Base-by-base conservation (phyloP, 2,113 vertebrate species). In the Tylochromis polylepis region DNA sequence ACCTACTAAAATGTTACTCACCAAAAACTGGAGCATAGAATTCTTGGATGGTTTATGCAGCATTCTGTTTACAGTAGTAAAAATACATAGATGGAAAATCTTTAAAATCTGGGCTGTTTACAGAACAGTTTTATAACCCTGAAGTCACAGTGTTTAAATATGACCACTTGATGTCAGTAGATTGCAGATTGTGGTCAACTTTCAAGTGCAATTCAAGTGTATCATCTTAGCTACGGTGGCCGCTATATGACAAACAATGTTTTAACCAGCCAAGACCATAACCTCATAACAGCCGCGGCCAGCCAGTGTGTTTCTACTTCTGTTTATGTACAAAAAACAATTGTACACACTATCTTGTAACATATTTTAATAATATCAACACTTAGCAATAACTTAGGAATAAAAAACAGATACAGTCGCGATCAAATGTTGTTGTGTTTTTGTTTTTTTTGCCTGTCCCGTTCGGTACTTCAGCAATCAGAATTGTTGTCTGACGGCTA, bases 191-290 rank as follows among this genome's bases (percentile, higher is more conserved):
- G 22, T 5, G 4, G 11, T 65, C 31, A 65, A 65, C 60, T 38
- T 12, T 38, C 5, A 31, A 31, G 31, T 31, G 31, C 31, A 31
- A 31, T 31, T 5, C 31, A 38, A 41, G 6, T 38, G 60, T 2
- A 0, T 65, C 18, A 20, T 38, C 11, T 38, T 14, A 67, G 11
- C 34, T 67, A 41, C 4, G 0, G 0, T 0, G 1, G 1, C 20
- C 0, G 3, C 34, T 67, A 22, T 5, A 41, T 0, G 20, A 67
- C 34, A 8, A 65, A 14, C 2, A 65, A 67, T 1, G 0, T 65
- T 65, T 65, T 65, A 62, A 36, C 10, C 31, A 65, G 60, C 1
- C 60, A 14, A 65, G 59, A 36, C 18, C 16, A 11, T 62, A 34
- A 62, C 29, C 9, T 62, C 16, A 20, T 34, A 62, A 34, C 29